These are phyloP conservation scores for Oscheius sp. DNA, from an alignment of 2,888 invertebrate species.

Conservation along the genomic window DNA sequence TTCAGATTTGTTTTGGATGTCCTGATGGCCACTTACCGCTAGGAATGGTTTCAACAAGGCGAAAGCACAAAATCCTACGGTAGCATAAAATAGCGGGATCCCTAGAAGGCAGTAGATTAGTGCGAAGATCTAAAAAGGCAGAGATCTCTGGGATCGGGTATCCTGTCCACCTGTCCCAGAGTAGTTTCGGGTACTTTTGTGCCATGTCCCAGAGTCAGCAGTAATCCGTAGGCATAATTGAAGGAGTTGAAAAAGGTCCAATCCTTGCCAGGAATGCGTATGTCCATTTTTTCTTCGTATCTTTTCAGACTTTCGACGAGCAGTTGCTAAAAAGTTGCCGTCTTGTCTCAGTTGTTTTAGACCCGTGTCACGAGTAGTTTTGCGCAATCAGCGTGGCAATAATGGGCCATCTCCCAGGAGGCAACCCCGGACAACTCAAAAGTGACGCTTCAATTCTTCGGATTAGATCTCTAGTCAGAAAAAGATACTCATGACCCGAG, in stretches of 20 bases:
- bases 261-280: slow-evolving; percentile 48
- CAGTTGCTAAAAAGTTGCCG: slow-evolving; percentile 52
- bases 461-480: slow-evolving; percentile 6
- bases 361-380: background rate
- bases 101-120: slow-evolving; percentile 66
- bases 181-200: slow-evolving; percentile 61
- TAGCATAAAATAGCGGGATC: slow-evolving; percentile 67
- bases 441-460: background rate
- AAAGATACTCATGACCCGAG: background rate
- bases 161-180: slow-evolving; percentile 59
- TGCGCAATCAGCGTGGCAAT: background rate
- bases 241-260: slow-evolving; percentile 66
- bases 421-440: background rate
- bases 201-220: slow-evolving; percentile 69
- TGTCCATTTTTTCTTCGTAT: slow-evolving; percentile 60
- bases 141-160: background rate
- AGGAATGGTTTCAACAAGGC: slow-evolving; percentile 47
- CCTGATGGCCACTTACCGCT: slow-evolving; percentile 26
- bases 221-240: slow-evolving; percentile 68
- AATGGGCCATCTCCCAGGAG: background rate
- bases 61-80: slow-evolving; percentile 50
- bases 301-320: slow-evolving; percentile 62
- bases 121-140: slow-evolving; percentile 61
- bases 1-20: background rate
- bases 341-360: background rate